Percentiles rank a stretch among this genome's conserved stretches.
Conservation (phyloP, 2,797 vertebrate species). For the Malurus splendens region DNA sequence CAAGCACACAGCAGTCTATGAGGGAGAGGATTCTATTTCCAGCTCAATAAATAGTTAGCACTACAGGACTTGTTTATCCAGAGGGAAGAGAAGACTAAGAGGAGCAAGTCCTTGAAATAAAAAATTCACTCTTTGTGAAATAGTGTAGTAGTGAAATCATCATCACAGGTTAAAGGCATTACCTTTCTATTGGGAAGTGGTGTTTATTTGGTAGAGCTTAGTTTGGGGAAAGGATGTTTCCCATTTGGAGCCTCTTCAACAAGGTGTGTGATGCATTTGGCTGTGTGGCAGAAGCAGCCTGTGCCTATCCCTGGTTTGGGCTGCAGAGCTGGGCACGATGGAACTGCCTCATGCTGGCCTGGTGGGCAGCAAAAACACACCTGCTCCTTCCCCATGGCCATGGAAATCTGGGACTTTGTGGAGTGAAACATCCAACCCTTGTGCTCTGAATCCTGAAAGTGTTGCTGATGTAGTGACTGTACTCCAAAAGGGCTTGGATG, state of each 20-base stretch:
- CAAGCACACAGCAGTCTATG: background rate
- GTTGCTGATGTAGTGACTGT: background rate
- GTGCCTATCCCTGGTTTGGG: background rate
- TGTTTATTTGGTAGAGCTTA: background rate
- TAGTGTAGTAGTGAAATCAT: background rate
- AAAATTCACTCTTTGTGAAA: background rate
- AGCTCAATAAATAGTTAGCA: background rate
- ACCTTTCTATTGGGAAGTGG: background rate
- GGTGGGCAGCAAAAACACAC: background rate
- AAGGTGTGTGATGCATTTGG: fast-evolving
- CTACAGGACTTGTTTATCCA: background rate
- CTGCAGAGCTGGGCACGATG: background rate
- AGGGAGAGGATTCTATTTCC: background rate
- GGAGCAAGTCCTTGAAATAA: background rate
- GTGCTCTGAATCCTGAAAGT: background rate
- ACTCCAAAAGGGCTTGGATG: background rate
- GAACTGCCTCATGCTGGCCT: background rate
- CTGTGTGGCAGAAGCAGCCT: background rate
- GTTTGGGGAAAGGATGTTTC: background rate
- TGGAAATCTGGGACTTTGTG: background rate
- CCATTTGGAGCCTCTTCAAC: fast-evolving
- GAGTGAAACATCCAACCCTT: fast-evolving
- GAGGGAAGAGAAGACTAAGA: background rate
- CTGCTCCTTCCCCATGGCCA: background rate
- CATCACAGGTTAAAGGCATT: background rate